phyloP scores from a whole-genome alignment of 2,888 invertebrate genomes.

The Parasteatoda lunata region DNA sequence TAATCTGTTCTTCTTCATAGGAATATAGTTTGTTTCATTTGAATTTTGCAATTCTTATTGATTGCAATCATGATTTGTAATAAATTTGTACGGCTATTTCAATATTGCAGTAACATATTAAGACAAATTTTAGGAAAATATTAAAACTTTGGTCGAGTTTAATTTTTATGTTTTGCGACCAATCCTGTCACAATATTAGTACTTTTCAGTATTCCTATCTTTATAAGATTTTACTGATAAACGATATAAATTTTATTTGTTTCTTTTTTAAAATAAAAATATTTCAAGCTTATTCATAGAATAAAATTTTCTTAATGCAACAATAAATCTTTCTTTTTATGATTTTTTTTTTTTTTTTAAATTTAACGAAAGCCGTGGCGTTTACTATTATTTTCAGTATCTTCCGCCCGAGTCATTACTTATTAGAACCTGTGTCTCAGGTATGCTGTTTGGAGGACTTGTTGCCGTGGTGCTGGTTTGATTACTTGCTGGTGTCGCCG shows the following conservation, averaged over 20 bases:
- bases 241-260: not conserved
- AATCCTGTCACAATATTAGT: too few species aligned
- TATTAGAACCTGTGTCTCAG: slow-evolving; percentile 67
- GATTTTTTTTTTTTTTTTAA: too few species aligned
- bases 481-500: slow-evolving; percentile 18
- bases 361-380: not conserved
- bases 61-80: too few species aligned
- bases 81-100: too few species aligned
- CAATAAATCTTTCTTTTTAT: not conserved
- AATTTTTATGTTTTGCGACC: too few species aligned
- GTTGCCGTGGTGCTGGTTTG: slow-evolving; percentile 60
- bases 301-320: not conserved
- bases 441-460: slow-evolving; percentile 68
- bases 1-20: too few species aligned
- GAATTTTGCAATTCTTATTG: too few species aligned
- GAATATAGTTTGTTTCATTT: too few species aligned
- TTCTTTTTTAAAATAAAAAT: not conserved
- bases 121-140: too few species aligned
- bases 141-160: too few species aligned
- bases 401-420: slow-evolving; percentile 52
- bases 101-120: too few species aligned
- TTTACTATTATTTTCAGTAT: slow-evolving; percentile 17
- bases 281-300: not conserved
- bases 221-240: too few species aligned
- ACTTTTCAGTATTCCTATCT: not conserved